Evolutionary conservation across 2,888 invertebrate genomes (phyloP), one percentile per base, ranked within the genome.

Genomic region (Punctoribates punctum): DNA sequence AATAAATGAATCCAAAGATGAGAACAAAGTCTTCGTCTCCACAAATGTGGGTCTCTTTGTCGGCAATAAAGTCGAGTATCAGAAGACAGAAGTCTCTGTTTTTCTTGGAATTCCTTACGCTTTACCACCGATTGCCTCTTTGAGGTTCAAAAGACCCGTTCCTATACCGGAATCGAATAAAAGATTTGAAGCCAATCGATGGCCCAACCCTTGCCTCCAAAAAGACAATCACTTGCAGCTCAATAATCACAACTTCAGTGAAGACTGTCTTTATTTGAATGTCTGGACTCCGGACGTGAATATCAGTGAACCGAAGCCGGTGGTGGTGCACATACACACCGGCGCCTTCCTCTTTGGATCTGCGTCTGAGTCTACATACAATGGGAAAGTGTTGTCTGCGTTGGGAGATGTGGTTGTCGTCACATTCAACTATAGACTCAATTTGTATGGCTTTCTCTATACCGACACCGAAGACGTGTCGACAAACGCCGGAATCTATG

Each of bases 321-420:
- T 86, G 5, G 81, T 86, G 82, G 83, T 86, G 6, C 86, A 85
- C 85, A 85, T 86, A 25, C 86, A 83, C 80, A 86, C 86, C 85
- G 76, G 76, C 27, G 76, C 73, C 17, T 74, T 85, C 81, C 84
- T 83, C 81, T 83, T 83, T 46, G 86, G 86, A 3, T 82, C 85
- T 78, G 75, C 75, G 2, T 75, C 75, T 9, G 75, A 75, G 29
- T 5, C 23, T 15, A 82, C 86, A n/a, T 86, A 86, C 80, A 85
- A 86, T 78, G 85, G 84, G 11, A 82, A 82, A 78, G 83, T 84
- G 74, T 77, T 85, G 73, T 83, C 84, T 3, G 81, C 82, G 1
- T 80, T 81, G 77, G 85, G 85, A 79, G 83, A 86, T 78, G 82
- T 86, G 27, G 84, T 86, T 74, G 83, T 86, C 46, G 86, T 86